Base-by-base conservation (phyloP, 2,797 vertebrate genomes). In the Lacerta viridis region DNA sequence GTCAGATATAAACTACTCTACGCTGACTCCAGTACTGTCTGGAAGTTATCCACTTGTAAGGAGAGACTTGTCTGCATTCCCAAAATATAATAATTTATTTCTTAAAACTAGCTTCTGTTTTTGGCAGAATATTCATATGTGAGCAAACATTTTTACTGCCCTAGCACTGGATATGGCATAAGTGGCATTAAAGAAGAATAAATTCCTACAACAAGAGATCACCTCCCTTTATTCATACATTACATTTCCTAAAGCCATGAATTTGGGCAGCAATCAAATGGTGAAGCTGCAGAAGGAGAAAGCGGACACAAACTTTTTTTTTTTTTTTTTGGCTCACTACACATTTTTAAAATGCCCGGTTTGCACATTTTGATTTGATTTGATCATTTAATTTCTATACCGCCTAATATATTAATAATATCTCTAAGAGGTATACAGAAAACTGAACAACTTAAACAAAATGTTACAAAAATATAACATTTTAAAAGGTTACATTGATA, bases 81-180 rank as follows among this genome's bases (percentile, higher is more conserved):
- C 33, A 80, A 66, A 23, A 66, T 66, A 81, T 9, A 64, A 39
- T 9, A 80, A 61, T 80, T 61, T 80, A 80, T 80, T 80, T 64
- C n/a, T 80, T 61, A 18, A 80, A 80, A 33, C 13, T 20, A 59
- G 36, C 18, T 36, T 61, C n/a, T 80, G 41, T 61, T 80, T 81
- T 81, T 81, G 33, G 59, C 79, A 64, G 79, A 33, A 81, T 15
- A 81, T 66, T 33, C 9, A 27, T 66, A 64, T 41, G 33, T 81
- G 59, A 64, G 55, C 59, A 81, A 39, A 27, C 59, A 15, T 64
- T 36, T 81, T 23, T 39, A 66, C 39, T 27, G 36, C 41, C 25
- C 11, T 41, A n/a, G 66, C 41, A 71, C 36, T 46, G 41, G 15
- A 50, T 18, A 10, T 46, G 64, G 41, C 39, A n/a, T 13, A 41